These are phyloP conservation scores for Nyctibius grandis DNA, from an alignment of 2,797 vertebrate genomes.

Conservation along the genomic window DNA sequence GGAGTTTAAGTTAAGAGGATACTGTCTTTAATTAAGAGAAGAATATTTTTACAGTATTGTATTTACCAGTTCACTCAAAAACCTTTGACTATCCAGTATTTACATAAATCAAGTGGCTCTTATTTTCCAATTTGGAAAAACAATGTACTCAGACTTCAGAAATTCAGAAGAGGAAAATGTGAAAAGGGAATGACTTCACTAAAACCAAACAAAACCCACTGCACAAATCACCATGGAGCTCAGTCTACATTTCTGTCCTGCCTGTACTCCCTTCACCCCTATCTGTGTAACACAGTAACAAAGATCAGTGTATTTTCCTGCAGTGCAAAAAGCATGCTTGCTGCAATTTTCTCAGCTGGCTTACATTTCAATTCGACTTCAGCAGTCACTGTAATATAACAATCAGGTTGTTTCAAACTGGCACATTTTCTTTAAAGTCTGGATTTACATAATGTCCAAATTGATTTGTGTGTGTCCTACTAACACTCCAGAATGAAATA, in stretches of 20 bases:
- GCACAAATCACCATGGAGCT: not conserved
- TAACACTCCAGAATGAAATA: not conserved
- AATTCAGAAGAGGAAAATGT: not conserved
- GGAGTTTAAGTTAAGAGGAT: not conserved
- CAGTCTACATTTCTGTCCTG: not conserved
- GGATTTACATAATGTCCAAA: not conserved
- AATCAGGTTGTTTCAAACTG: not conserved
- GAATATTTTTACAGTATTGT: not conserved
- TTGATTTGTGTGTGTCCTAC: not conserved
- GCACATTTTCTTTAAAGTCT: not conserved
- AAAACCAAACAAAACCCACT: not conserved
- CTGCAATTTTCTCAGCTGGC: not conserved
- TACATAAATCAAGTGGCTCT: not conserved
- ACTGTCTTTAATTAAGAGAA: not conserved
- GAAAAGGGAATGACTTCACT: not conserved
- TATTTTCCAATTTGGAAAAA: constrained; percentile 9
- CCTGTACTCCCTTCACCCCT: not conserved
- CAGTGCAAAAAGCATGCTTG: not conserved
- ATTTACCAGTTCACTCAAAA: not conserved
- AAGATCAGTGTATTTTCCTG: not conserved
- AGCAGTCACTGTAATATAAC: not conserved
- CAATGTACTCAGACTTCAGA: not conserved
- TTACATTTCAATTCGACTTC: not conserved
- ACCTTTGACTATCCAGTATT: not conserved
- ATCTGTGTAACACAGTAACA: not conserved